Evolutionary conservation across 2,888 invertebrate genomes (phyloP).

Genomic region (Hydropsyche betteni): DNA sequence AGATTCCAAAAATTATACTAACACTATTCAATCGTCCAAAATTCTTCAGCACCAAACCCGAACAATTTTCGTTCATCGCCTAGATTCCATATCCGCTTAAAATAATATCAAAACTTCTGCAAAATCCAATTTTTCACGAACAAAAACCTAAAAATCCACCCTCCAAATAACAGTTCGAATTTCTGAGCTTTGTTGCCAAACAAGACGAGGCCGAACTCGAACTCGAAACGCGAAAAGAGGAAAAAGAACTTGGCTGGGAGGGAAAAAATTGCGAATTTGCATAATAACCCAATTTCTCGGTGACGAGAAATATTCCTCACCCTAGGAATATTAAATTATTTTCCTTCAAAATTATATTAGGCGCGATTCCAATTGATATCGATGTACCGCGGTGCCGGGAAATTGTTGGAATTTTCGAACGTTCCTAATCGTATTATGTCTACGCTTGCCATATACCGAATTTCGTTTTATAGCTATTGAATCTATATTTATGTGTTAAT

Average conservation of each 20-base stretch:
- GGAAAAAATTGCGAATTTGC: conserved; percentile 33
- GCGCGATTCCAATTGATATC: conserved; percentile 23
- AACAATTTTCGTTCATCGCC: too few species aligned
- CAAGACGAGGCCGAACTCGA: neutral
- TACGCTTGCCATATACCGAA: neutral
- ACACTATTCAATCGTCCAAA: too few species aligned
- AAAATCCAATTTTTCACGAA: too few species aligned
- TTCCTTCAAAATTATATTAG: conserved; percentile 3
- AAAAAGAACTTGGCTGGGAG: neutral
- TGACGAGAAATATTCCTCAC: neutral
- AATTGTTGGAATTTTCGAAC: too few species aligned
- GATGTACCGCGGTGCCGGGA: neutral
- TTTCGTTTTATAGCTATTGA: neutral
- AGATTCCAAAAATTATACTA: too few species aligned
- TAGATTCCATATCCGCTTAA: too few species aligned
- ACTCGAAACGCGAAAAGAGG: neutral
- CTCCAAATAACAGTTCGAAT: too few species aligned
- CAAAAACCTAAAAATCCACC: too few species aligned
- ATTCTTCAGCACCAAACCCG: too few species aligned
- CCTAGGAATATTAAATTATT: conserved; percentile 19
- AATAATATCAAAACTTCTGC: too few species aligned
- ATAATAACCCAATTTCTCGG: conserved; percentile 41
- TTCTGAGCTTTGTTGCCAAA: conserved; percentile 28
- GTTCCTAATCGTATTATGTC: too few species aligned
- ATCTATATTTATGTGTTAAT: neutral